Evolutionary conservation across 2,113 vertebrate genomes (phyloP).

Genomic region (Merops nubicus): DNA sequence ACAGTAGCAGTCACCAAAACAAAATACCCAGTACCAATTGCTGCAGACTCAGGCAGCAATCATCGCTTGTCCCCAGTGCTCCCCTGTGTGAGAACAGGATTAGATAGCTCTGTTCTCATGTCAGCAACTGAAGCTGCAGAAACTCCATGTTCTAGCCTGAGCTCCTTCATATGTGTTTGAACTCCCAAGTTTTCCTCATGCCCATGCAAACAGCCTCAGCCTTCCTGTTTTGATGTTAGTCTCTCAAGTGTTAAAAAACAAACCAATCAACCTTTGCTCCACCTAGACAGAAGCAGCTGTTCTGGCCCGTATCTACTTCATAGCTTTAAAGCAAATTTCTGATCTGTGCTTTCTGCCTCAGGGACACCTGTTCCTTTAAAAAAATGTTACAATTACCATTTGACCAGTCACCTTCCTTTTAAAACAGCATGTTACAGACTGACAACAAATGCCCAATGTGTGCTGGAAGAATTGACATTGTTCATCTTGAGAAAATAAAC

Average conservation of each 20-base stretch:
- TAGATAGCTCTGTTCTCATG: not conserved
- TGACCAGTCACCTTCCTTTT: not conserved
- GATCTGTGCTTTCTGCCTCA: not conserved
- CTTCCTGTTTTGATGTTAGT: fast-evolving
- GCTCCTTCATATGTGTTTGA: fast-evolving
- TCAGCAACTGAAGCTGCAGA: not conserved
- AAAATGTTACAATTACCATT: not conserved
- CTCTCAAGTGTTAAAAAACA: fast-evolving
- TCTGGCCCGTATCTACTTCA: not conserved
- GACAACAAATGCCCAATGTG: conserved; percentile 94
- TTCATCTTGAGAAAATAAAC: conserved; percentile 79
- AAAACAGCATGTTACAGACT: conserved; percentile 84
- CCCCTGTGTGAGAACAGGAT: fast-evolving
- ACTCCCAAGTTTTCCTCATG: not conserved
- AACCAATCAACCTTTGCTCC: not conserved
- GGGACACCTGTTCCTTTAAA: not conserved
- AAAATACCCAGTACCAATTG: not conserved
- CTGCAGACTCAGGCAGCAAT: too few species aligned
- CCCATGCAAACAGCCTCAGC: not conserved
- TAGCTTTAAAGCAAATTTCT: too few species aligned
- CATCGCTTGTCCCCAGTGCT: not conserved
- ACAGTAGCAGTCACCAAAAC: not conserved
- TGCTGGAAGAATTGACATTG: conserved; percentile 78
- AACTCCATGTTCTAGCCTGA: not conserved
- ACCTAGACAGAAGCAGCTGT: fast-evolving